Conservation (phyloP, 2,113 vertebrate genomes). For the Empidonax traillii region DNA sequence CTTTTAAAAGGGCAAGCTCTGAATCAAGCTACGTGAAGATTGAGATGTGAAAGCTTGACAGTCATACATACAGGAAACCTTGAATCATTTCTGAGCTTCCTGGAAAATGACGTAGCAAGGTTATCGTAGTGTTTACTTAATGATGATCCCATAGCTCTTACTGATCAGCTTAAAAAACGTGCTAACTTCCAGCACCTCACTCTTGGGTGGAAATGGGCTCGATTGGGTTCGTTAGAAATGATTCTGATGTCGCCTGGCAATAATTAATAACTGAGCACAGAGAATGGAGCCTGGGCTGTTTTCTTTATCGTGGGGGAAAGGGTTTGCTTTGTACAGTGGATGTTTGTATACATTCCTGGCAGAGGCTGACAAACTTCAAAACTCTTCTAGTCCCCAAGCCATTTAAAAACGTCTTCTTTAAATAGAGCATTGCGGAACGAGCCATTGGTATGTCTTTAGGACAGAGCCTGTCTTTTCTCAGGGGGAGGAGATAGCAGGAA, state of each 20-base stretch:
- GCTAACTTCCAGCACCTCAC: background rate
- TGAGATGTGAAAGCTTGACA: background rate
- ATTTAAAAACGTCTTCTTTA: background rate
- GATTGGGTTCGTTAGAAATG: rapidly evolving
- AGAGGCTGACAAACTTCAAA: background rate
- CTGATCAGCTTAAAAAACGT: background rate
- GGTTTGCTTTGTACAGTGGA: background rate
- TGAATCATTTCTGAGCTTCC: slow-evolving; percentile 52
- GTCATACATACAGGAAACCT: slow-evolving; percentile 38
- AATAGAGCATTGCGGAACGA: background rate
- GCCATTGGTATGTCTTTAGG: background rate
- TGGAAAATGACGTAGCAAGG: slow-evolving; percentile 11
- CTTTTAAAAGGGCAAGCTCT: background rate
- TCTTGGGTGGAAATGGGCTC: background rate
- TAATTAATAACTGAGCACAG: background rate
- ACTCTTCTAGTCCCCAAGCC: background rate
- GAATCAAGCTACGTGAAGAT: background rate
- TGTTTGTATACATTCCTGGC: background rate
- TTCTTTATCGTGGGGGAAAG: background rate
- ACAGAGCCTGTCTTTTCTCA: background rate
- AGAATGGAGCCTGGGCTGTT: background rate
- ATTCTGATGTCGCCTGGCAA: rapidly evolving
- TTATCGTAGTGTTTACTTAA: background rate
- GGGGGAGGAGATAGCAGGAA: background rate
- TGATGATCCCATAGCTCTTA: background rate